Evolutionary conservation across 2,888 invertebrate species (phyloP).

Genomic region (Plebejus argus): DNA sequence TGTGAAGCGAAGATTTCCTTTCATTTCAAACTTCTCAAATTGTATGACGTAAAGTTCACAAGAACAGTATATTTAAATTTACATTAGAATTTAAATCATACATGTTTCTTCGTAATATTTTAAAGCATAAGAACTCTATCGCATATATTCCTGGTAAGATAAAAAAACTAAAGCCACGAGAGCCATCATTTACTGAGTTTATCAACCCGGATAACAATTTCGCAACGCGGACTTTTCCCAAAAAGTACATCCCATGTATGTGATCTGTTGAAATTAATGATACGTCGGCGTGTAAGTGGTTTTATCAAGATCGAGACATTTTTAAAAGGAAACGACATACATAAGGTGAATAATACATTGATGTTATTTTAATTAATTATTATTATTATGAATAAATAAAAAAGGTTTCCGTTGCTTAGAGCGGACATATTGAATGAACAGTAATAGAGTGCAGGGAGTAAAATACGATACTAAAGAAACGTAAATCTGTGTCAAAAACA

Average conservation of each 20-base stretch:
- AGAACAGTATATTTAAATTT: neutral
- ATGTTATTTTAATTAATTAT: too few relatives aligned
- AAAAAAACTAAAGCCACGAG: neutral
- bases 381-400: too few relatives aligned
- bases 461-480: too few relatives aligned
- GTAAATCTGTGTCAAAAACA: too few relatives aligned
- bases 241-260: neutral
- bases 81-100: neutral
- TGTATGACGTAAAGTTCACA: neutral
- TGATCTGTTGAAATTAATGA: neutral
- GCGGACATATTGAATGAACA: too few relatives aligned
- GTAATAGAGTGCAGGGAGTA: too few relatives aligned
- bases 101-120: neutral
- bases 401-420: too few relatives aligned
- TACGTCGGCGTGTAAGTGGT: neutral
- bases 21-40: neutral
- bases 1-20: too few relatives aligned
- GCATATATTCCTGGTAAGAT: neutral
- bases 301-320: neutral
- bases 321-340: neutral
- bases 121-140: neutral
- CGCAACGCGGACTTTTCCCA: neutral
- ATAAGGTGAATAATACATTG: too few relatives aligned
- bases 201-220: neutral
- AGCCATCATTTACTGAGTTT: constrained; percentile 4